phyloP scores from a whole-genome alignment of 2,113 vertebrate species.

The Syngnathus typhle region DNA sequence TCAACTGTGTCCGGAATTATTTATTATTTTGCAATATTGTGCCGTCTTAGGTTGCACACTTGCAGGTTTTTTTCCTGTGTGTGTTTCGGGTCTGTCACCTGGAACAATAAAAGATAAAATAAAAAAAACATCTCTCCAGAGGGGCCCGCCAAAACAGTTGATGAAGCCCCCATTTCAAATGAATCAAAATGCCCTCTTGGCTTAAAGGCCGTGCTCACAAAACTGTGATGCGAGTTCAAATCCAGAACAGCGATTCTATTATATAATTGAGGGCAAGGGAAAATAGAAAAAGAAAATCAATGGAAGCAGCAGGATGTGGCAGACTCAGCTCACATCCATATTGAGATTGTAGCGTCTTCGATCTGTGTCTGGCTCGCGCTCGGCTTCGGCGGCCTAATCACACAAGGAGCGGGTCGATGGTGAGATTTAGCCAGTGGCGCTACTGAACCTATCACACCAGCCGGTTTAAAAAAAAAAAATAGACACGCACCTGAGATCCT shows the following conservation, averaged over 20 bases:
- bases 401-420: slow-evolving; percentile 66
- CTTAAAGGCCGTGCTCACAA: slow-evolving; percentile 57
- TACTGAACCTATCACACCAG: slow-evolving; percentile 46
- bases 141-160: slow-evolving; percentile 57
- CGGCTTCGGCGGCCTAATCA: slow-evolving; percentile 70
- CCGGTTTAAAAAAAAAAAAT: slow-evolving; percentile 46
- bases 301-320: slow-evolving; percentile 68
- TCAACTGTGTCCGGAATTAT: slow-evolving; percentile 39
- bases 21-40: slow-evolving; percentile 52
- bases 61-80: slow-evolving; percentile 51
- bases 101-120: slow-evolving; percentile 41
- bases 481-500: slow-evolving; percentile 64
- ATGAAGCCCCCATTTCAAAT: slow-evolving; percentile 70
- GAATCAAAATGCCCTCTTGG: slow-evolving; percentile 62
- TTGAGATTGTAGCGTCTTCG: slow-evolving; percentile 65
- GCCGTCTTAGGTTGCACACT: slow-evolving; percentile 49
- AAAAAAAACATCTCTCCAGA: slow-evolving; percentile 51
- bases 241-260: slow-evolving; percentile 70
- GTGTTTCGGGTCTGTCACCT: slow-evolving; percentile 59
- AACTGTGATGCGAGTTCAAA: slow-evolving; percentile 67
- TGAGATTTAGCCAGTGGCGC: slow-evolving; percentile 61
- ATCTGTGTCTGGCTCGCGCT: slow-evolving; percentile 66
- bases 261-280: slow-evolving; percentile 71
- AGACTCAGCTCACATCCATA: slow-evolving; percentile 61
- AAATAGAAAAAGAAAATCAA: slow-evolving; percentile 69